Evolutionary conservation across 2,888 invertebrate species (phyloP).

Genomic region (Sinhomidia bicolor): DNA sequence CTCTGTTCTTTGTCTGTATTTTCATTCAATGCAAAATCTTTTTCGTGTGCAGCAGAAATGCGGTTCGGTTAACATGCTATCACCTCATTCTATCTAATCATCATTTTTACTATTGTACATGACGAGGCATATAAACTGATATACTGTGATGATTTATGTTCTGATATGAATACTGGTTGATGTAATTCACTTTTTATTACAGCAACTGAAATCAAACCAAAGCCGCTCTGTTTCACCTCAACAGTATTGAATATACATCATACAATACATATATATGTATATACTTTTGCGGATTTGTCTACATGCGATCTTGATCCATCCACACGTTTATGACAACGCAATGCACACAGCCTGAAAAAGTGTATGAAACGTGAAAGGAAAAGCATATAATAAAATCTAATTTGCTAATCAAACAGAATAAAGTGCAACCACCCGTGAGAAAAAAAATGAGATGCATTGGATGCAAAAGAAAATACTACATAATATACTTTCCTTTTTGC

Average conservation of each 20-base stretch:
- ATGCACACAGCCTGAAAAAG: not conserved
- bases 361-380: not conserved
- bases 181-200: slow-evolving; percentile 56
- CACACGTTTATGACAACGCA: not conserved
- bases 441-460: not conserved
- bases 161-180: slow-evolving; percentile 30
- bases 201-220: slow-evolving; percentile 31
- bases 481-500: too few species aligned
- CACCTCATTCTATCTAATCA: slow-evolving; percentile 29
- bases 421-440: slow-evolving; percentile 65
- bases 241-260: not conserved
- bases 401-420: slow-evolving; percentile 49
- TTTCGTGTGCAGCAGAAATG: not conserved
- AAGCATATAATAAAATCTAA: slow-evolving; percentile 12
- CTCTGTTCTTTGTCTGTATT: not conserved
- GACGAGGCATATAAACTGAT: not conserved
- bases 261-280: not conserved
- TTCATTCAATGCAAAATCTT: not conserved
- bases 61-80: not conserved
- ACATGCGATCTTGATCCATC: not conserved
- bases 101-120: slow-evolving; percentile 3
- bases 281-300: not conserved
- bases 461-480: not conserved
- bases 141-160: slow-evolving; percentile 11
- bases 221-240: not conserved